Evolutionary conservation across 2,797 vertebrate genomes (phyloP).

Genomic region (Myiotriccus ornatus): DNA sequence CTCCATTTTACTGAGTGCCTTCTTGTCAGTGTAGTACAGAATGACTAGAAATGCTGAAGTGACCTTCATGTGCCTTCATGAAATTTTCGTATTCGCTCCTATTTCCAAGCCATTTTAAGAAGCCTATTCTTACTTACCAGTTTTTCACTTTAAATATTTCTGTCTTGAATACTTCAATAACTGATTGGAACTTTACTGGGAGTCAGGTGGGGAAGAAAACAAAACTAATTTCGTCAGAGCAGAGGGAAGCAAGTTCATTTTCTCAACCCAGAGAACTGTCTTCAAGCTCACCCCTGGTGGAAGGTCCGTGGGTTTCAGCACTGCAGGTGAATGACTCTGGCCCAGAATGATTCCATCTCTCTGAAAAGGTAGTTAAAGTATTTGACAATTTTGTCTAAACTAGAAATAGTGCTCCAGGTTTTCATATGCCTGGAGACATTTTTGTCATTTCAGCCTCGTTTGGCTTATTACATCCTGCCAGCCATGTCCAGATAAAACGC

Average conservation of each 20-base stretch:
- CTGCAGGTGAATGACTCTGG: not conserved
- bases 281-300: not conserved
- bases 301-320: slow-evolving; percentile 6
- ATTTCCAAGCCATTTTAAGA: not conserved
- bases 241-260: not conserved
- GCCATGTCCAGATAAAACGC: slow-evolving; percentile 32
- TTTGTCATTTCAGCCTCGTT: slow-evolving; percentile 61
- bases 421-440: slow-evolving; percentile 54
- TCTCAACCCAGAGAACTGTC: not conserved
- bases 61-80: not conserved
- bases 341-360: not conserved
- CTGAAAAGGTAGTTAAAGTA: slow-evolving; percentile 43
- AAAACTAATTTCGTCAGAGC: not conserved
- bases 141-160: not conserved
- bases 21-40: not conserved
- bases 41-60: not conserved
- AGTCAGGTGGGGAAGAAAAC: not conserved
- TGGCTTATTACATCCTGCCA: slow-evolving; percentile 65
- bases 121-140: not conserved
- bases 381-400: slow-evolving; percentile 60
- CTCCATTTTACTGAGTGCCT: not conserved
- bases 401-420: slow-evolving; percentile 27
- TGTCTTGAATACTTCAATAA: not conserved
- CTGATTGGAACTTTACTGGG: not conserved
- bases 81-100: not conserved